Conservation (phyloP, 1,140 invertebrate genomes). For the Atta cephalotes region DNA sequence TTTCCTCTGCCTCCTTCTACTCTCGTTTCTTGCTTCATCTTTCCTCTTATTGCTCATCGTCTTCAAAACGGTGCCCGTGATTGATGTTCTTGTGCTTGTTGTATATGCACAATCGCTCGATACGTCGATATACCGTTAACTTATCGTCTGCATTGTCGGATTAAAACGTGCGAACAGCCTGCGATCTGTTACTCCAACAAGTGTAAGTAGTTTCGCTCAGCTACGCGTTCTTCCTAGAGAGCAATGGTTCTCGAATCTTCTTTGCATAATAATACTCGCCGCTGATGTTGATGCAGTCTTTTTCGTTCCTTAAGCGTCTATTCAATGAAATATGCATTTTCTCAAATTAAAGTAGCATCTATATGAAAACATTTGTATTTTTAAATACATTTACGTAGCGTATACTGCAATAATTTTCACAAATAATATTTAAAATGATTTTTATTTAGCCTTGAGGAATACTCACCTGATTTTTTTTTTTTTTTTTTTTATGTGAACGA, state of each 20-base stretch:
- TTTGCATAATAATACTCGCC: neutral
- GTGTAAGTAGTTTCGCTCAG: constrained; percentile 26
- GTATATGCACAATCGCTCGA: constrained; percentile 41
- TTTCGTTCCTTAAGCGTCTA: neutral
- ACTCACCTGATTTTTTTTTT: no score
- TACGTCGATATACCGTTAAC: constrained; percentile 58
- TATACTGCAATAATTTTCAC: neutral
- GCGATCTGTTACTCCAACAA: constrained; percentile 50
- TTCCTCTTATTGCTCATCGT: constrained; percentile 35
- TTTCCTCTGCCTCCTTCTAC: neutral
- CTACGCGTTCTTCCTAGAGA: constrained; percentile 7
- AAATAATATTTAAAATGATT: neutral
- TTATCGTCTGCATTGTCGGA: constrained; percentile 56
- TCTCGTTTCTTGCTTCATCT: neutral
- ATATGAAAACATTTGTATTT: neutral
- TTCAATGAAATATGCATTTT: neutral
- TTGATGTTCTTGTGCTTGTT: constrained; percentile 49
- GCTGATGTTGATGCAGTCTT: neutral
- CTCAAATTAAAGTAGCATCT: neutral
- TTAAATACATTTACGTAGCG: neutral
- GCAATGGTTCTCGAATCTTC: neutral
- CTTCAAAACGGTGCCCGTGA: constrained; percentile 47
- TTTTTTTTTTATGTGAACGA: no score
- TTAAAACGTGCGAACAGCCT: constrained; percentile 53
- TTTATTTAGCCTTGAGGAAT: no score